Conservation (phyloP, 2,113 vertebrate genomes). For the Martes martes region DNA sequence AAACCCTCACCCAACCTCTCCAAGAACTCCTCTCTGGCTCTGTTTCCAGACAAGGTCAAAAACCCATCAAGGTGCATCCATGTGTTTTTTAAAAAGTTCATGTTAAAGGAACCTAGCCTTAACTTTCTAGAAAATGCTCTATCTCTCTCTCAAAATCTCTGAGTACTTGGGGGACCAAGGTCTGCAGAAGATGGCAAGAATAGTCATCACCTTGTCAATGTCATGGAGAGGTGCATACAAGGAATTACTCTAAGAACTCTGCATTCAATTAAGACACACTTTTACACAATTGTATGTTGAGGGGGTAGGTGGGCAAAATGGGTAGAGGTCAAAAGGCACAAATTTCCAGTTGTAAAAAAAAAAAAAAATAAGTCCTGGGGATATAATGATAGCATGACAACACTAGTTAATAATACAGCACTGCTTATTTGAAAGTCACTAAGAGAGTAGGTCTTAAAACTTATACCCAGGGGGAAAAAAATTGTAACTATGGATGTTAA, state of each 20-base stretch:
- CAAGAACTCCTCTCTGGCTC: background rate
- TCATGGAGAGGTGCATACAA: background rate
- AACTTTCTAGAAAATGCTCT: background rate
- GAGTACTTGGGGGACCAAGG: background rate
- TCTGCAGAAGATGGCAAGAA: background rate
- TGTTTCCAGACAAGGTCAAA: background rate
- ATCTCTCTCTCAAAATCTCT: background rate
- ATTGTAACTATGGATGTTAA: background rate
- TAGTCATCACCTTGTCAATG: accelerated
- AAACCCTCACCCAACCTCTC: conserved; percentile 33
- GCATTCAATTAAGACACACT: background rate
- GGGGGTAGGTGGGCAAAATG: background rate
- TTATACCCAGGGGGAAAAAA: background rate
- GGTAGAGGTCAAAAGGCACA: background rate
- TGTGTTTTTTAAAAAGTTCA: background rate
- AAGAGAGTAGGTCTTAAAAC: background rate
- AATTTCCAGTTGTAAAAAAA: background rate
- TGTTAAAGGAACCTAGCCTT: conserved; percentile 4
- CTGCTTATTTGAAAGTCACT: background rate
- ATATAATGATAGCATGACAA: background rate
- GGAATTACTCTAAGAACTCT: background rate
- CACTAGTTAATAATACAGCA: background rate
- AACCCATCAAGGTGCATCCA: background rate
- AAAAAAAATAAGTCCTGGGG: background rate
- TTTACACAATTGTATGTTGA: background rate